These are phyloP conservation scores for Phenganax stokvisi DNA, from an alignment of 92 coral and sea anemone species.

Conservation along the genomic window DNA sequence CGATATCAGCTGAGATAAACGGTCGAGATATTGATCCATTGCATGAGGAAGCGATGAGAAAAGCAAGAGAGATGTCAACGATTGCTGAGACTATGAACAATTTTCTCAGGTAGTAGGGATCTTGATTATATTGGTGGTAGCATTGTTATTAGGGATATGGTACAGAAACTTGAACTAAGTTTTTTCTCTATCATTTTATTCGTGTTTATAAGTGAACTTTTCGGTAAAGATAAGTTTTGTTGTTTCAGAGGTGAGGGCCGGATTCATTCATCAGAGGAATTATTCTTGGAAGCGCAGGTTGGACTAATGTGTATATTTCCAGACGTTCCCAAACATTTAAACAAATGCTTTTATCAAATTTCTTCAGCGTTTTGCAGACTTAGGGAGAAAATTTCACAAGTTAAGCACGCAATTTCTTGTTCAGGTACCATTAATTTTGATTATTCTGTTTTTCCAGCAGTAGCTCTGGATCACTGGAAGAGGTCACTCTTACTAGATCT, in stretches of 20 bases:
- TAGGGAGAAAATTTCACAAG: conserved; percentile 71
- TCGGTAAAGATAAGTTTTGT: no score
- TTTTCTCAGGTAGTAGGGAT: background rate
- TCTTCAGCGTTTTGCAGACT: conserved; percentile 70
- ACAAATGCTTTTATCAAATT: background rate
- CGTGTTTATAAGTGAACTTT: conserved; percentile 32
- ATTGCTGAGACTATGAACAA: conserved; percentile 67
- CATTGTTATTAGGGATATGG: background rate
- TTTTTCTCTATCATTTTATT: background rate
- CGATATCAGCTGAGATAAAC: conserved; percentile 63
- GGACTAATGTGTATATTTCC: background rate
- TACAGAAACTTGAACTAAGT: background rate
- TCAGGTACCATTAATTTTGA: conserved; percentile 48
- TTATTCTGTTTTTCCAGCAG: background rate
- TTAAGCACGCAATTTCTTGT: conserved; percentile 65
- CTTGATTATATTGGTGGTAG: no score
- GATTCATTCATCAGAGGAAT: conserved; percentile 65
- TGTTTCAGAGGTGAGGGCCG: conserved; percentile 60
- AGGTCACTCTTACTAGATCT: no score
- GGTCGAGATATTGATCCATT: conserved; percentile 56
- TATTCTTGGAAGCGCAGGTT: conserved; percentile 77
- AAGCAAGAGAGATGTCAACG: conserved; percentile 80
- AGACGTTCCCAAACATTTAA: background rate
- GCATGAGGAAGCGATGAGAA: conserved; percentile 59
- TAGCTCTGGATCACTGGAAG: no score